Evolutionary conservation across 2,797 vertebrate species (phyloP), one percentile per base, ranked within the genome.

Genomic region (Ctenopoma multispine): DNA sequence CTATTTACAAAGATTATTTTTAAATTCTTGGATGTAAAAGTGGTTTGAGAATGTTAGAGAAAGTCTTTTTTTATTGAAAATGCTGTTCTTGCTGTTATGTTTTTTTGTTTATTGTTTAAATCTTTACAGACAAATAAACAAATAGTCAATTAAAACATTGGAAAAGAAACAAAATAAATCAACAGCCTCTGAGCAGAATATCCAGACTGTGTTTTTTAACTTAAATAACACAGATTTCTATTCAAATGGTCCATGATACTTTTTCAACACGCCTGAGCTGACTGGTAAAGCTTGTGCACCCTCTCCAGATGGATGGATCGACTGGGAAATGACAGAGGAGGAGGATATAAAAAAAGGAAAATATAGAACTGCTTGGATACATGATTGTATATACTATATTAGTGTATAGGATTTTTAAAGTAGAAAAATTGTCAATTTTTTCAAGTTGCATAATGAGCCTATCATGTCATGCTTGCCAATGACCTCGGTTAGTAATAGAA

Each of bases 261-360:
- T 85, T 92, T 94, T 87, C 88, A 91, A 91, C 93, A 95, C 92
- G 94, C 95, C 94, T 89, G 93, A 95, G 93, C 93, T 91, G 87
- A 94, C 89, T 74, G 80, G 88, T 94, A 94, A 94, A 92, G 94
- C 90, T 93, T 92, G 89, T 93, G 88, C 90, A 92, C 88, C 90
- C 82, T 92, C 82, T 89, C 70, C 77, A 78, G 77, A 90, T 81
- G 81, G 84, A 81, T 63, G 17, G 90, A 92, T 80, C 48, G 69
- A 81, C 54, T 76, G 69, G 81, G 81, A 82, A 79, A 88, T 77
- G 83, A 90, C 90, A 86, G 82, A 89, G 86, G 87, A 86, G 83
- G 80, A 86, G 82, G 73, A 82, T 69, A 72, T 57, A 59, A 71
- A 70, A 82, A 53, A 63, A 70, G 77, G 57, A 80, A 50, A 61